Evolutionary conservation across 1,140 invertebrate species (phyloP), one percentile per base, ranked within the genome.

Genomic region (Limonius californicus): DNA sequence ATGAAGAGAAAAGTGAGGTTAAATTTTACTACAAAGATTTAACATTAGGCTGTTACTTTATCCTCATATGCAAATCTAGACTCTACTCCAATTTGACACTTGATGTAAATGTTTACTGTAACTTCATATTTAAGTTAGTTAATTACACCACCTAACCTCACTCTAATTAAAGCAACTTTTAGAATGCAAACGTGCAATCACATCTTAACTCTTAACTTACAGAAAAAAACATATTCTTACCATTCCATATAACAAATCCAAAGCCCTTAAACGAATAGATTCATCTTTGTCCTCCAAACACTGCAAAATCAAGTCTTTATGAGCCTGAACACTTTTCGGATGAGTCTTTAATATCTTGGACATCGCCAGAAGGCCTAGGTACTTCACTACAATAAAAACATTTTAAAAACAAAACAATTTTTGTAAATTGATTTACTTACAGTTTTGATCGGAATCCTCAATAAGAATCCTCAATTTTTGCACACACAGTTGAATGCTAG

Each of bases 221-320:
- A n/a, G n/a, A n/a, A n/a, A n/a, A n/a, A n/a, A n/a, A n/a, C n/a
- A n/a, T n/a, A n/a, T n/a, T n/a, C 47, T 6, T 59, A 75, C 95
- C 95, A 99, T 98, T 72, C 96, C 95, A 78, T 98, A 98, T 0
- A 99, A 81, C 16, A 99, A 81, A 78, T 98, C 95, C 21, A 99
- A 80, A 15, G 97, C 95, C 71, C 97, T 81, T 57, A 99, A 80
- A 71, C 98, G 82, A 75, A 99, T 99, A 50, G 95, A 98, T 78
- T 99, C 98, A 76, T 99, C 98, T 82, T 98, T 99, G 76, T 99
- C 98, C 79, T 99, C 97, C 57, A 99, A 81, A 78, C 98, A 99
- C 70, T 96, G 90, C 77, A 99, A 83, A 65, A 99, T 94, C 2
- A 99, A 83, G 80, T 99, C 97, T 79, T 99, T 99, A 77, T 99